Evolutionary conservation across 2,888 invertebrate species (phyloP).

Genomic region (Ochropleura leucogaster): DNA sequence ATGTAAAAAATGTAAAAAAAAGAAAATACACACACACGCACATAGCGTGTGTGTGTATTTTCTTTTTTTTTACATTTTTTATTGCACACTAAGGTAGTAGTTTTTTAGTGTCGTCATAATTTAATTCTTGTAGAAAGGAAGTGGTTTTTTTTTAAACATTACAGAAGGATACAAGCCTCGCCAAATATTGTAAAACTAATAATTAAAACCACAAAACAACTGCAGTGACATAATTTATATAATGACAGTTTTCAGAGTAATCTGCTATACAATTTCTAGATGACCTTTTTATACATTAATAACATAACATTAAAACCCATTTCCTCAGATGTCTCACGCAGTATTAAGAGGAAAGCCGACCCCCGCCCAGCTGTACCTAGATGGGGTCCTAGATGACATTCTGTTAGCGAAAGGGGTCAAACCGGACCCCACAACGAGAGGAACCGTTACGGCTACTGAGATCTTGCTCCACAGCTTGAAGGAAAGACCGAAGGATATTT

Average conservation of each 20-base stretch:
- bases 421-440: constrained; percentile 40
- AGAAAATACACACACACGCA: no score
- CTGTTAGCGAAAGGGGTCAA: constrained; percentile 46
- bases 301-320: no score
- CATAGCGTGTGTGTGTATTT: no score
- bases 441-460: constrained; percentile 66
- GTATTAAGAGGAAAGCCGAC: constrained; percentile 71
- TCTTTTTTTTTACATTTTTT: no score
- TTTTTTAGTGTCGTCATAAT: no score
- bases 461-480: constrained; percentile 71
- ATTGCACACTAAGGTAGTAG: no score
- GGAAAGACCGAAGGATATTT: constrained; percentile 53
- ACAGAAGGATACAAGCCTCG: no score
- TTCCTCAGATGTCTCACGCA: constrained; percentile 72
- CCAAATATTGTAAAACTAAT: no score
- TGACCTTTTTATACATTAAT: neutral
- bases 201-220: neutral
- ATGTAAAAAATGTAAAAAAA: no score
- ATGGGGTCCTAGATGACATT: constrained; percentile 67
- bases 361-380: constrained; percentile 72
- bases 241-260: neutral
- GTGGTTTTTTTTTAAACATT: no score
- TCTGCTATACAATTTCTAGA: neutral
- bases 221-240: neutral
- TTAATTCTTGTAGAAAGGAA: no score